These are phyloP conservation scores for Sciurus vulgaris DNA, from an alignment of 2,797 vertebrate genomes.

Conservation along the genomic window DNA sequence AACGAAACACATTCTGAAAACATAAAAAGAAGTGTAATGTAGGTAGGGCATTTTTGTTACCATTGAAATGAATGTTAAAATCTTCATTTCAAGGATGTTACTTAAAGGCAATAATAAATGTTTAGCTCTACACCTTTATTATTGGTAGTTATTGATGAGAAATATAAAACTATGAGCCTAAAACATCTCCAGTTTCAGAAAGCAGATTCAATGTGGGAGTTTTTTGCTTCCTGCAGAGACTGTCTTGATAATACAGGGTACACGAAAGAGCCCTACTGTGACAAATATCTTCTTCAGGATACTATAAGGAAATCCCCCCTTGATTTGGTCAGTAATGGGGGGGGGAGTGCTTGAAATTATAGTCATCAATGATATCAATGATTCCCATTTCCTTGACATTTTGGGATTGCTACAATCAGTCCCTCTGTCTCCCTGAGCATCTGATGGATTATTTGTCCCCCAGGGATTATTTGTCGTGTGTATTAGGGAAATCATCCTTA, in stretches of 20 bases:
- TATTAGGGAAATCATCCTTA: neutral
- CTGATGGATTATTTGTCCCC: neutral
- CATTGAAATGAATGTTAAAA: neutral
- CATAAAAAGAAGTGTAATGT: neutral
- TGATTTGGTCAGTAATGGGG: neutral
- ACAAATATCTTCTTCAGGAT: neutral
- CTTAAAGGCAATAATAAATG: neutral
- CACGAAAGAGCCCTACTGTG: neutral
- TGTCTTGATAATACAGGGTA: neutral
- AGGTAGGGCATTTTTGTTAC: neutral
- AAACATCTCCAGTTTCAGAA: neutral
- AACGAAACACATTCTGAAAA: neutral
- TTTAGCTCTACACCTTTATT: neutral
- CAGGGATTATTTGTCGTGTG: neutral
- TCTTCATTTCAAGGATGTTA: constrained; percentile 26
- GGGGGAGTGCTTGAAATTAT: neutral
- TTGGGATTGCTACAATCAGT: neutral
- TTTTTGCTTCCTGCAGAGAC: neutral
- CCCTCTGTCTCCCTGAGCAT: neutral
- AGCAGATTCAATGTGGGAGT: neutral
- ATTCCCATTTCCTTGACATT: neutral
- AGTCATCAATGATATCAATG: neutral
- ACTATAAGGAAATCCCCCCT: neutral
- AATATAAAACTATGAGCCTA: neutral
- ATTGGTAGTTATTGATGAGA: neutral